Base-by-base conservation (phyloP, 2,113 vertebrate genomes). In the Archilochus colubris region DNA sequence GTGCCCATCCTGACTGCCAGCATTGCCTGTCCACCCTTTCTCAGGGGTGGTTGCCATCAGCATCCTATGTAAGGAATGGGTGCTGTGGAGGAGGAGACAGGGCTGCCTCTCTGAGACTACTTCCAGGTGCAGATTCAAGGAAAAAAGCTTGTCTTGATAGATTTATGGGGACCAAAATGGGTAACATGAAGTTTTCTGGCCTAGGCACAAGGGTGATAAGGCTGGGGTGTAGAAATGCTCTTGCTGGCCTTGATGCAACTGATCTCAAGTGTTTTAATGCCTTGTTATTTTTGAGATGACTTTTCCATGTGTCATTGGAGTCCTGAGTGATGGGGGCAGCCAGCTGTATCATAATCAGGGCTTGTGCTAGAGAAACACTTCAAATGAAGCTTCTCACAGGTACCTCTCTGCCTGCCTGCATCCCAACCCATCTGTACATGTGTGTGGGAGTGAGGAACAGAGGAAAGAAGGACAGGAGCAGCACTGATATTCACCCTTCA, bases 221-320 rank as follows among this genome's bases (percentile, higher is more conserved):
- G 10, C 70, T 53, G 30, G 14, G 38, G 23, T 68, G 57, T 3
- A n/a, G 78, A 74, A 69, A 68, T 54, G 23, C 30, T 68, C 20
- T 28, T 62, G 40, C 33, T 0, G 5, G 23, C 40, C 31, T 77
- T 68, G 77, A 73, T 28, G 48, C 40, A 57, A 23, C 62, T 64
- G 58, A 82, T 40, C 77, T 76, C 54, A 78, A 95, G 83, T 50
- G 58, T 73, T 94, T 89, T 89, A 95, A 86, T 82, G 48, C 78
- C 85, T 80, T 55, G 55, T 85, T 92, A 87, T 94, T 94, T 92
- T 48, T 85, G 48, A 82, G 63, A 69, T 43, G 82, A 70, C 30
- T 66, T 92, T 93, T 73, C 67, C 57, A 59, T 53, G 48, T 91
- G 20, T 69, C 44, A 11, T 19, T 82, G 63, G 33, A 80, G 72